Base-by-base conservation (phyloP, 2,888 invertebrate genomes). In the Oegoconia quadripuncta region DNA sequence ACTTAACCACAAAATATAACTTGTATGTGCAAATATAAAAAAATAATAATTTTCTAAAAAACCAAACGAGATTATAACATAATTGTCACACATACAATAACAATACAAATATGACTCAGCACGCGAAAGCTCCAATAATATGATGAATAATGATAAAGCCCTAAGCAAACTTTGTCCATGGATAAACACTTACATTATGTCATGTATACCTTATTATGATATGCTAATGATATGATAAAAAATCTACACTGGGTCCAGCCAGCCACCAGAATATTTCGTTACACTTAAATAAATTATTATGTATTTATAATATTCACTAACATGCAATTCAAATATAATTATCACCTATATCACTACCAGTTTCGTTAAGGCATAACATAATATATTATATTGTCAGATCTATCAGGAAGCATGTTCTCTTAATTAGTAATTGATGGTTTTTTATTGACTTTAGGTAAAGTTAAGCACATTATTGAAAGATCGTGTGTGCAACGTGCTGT, bases 201-300 rank as follows among this genome's bases (percentile, higher is more conserved):
- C 12, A 58, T 65, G 58, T 67, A 71, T 67, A 73, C 47, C 69
- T 75, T 74, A n/a, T n/a, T n/a, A 80, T 79, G 82, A 83, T 84
- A 83, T 83, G 82, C 75, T 80, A 81, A 80, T 78, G 86, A 84
- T 86, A 86, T 86, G 86, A 84, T 82, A 81, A 70, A 86, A 84
- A 83, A 79, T 74, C 78, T 83, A 81, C 74, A 74, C 77, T 78
- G 77, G 78, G 53, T 64, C 76, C 78, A 74, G 76, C 78, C 81
- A 80, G 76, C 63, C 55, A 58, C 60, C 65, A 59, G 62, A 64
- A 64, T 52, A 49, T 61, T 53, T 55, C 37, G 31, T 50, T 62
- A 63, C n/a, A n/a, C n/a, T n/a, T 58, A 61, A 67, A 67, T 54
- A 47, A 36, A 65, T 60, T 59, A 63, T 57, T 57, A 64, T 59